Evolutionary conservation across 2,797 vertebrate genomes (phyloP), one percentile per base, ranked within the genome.

Genomic region (Leptodactylus fallax): DNA sequence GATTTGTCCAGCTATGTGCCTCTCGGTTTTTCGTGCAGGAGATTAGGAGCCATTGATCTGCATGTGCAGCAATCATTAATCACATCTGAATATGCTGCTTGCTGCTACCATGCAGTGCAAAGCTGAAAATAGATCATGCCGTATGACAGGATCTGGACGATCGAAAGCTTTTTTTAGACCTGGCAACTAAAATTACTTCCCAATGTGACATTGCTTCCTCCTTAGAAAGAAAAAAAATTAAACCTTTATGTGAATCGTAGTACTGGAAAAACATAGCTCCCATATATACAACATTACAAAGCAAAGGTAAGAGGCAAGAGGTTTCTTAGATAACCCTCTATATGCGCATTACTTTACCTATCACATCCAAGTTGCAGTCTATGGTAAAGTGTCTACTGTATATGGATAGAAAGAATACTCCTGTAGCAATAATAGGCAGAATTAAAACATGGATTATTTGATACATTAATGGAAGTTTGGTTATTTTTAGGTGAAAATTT

Each of bases 41-140:
- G 74, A 77, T 77, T 53, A 77, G 74, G 74, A 77, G 74, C 74
- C 51, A 77, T 77, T 53, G 74, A 77, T 77, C 74, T 77, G 74
- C 47, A 53, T 53, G 74, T n/a, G n/a, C 12, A 77, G 49, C 49
- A 77, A 53, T 23, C 74, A 77, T 77, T 77, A 77, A 77, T 77
- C 74, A 53, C 74, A 77, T 77, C 49, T 53, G 74, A 77, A 77
- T 77, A 77, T 53, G 72, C 74, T 49, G n/a, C 72, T 76, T 11
- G 72, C 72, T 76, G 45, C 72, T 77, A 77, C 74, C 74, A 77
- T 77, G 74, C 74, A 51, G 74, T 77, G 74, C n/a, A 9, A 53
- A 77, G 74, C 74, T 53, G 47, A 77, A 77, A 77, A 77, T 77
- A 77, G 74, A 77, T 77, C 74, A 53, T 14, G 49, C 74, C 53